A percentile compares a stretch with the other conserved stretches of the same genome.
phyloP scores from a whole-genome alignment of 2,113 vertebrate species.

The Erpornis zantholeuca region DNA sequence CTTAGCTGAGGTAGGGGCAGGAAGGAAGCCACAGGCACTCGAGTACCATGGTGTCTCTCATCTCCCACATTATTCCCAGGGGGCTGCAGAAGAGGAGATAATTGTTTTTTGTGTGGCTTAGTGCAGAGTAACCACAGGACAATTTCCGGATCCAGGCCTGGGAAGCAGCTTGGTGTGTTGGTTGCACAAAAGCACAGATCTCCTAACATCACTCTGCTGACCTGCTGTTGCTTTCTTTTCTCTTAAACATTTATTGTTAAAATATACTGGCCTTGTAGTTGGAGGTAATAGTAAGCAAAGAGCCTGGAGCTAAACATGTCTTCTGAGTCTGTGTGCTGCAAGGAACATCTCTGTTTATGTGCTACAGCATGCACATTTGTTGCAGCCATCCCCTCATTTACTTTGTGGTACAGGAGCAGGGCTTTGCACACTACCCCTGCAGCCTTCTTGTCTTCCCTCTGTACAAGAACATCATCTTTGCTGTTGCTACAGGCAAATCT shows the following conservation, averaged over 20 bases:
- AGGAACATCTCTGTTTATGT: background rate
- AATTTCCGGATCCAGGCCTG: background rate
- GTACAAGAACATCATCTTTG: background rate
- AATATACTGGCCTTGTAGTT: background rate
- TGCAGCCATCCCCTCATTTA: background rate
- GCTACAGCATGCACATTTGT: background rate
- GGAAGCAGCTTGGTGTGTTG: background rate
- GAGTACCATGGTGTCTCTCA: rapidly evolving
- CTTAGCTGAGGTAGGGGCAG: background rate
- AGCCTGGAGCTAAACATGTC: too few species aligned
- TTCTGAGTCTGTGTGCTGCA: background rate
- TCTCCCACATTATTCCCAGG: background rate
- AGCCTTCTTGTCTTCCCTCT: background rate
- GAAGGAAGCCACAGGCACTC: background rate
- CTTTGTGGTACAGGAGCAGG: background rate
- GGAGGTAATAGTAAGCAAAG: background rate
- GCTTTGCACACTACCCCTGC: background rate
- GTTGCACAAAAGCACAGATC: background rate
- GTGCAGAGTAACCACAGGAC: background rate
- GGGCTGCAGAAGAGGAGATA: background rate
- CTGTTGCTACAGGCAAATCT: background rate
- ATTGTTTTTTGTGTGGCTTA: background rate
- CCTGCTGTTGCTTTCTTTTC: background rate
- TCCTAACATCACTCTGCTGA: background rate
- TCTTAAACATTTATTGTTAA: background rate